Evolutionary conservation across 2,888 invertebrate species (phyloP).

Genomic region (Tipula vernalis): DNA sequence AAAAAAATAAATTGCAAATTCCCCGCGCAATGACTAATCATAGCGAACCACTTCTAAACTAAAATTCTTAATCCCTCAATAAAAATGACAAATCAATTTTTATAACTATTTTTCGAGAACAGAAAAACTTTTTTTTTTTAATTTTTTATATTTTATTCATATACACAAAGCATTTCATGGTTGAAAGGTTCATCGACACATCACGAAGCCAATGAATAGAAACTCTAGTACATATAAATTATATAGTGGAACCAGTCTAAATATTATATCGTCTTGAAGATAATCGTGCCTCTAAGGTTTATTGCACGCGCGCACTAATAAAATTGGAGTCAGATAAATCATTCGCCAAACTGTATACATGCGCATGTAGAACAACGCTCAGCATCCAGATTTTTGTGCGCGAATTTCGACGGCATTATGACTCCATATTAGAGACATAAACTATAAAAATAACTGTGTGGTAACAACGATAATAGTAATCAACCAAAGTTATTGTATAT

Average conservation of each 20-base stretch:
- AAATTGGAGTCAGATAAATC: not conserved
- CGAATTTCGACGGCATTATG: not conserved
- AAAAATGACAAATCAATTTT: slow-evolving; percentile 1
- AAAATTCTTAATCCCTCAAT: not conserved
- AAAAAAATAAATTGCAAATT: not conserved
- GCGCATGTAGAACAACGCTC: not conserved
- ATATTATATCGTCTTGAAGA: not conserved
- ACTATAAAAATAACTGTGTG: not conserved
- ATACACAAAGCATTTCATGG: not conserved
- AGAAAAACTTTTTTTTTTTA: not conserved
- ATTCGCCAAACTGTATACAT: not conserved
- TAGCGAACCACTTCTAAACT: not conserved
- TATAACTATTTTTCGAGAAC: not conserved
- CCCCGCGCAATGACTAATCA: not conserved
- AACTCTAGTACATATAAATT: not conserved
- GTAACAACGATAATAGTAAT: not conserved
- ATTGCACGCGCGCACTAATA: not conserved
- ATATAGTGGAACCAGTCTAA: not conserved
- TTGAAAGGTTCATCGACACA: not conserved
- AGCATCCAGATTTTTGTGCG: not conserved
- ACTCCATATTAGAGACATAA: not conserved
- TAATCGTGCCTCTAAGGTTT: not conserved
- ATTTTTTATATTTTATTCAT: not conserved
- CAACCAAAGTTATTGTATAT: not conserved
- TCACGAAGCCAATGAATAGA: not conserved